A percentile compares a stretch with the other conserved stretches of the same genome.
Conservation (phyloP, 2,113 vertebrate genomes). For the Pteropus alecto region DNA sequence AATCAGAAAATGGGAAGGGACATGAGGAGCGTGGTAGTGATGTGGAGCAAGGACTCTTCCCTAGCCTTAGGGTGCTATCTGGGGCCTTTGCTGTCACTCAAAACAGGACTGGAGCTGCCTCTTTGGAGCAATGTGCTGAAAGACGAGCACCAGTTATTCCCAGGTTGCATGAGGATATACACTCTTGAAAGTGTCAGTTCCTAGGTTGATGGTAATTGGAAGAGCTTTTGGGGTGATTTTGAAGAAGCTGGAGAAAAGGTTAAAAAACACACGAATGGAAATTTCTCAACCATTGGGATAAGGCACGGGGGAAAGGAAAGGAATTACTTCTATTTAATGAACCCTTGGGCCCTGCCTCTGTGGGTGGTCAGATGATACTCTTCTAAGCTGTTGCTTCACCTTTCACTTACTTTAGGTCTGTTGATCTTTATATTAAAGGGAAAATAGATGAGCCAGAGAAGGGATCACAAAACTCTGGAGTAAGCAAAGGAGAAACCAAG, state of each 20-base stretch:
- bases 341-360: not conserved
- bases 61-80: too few species aligned
- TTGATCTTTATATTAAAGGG: not conserved
- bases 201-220: conserved; percentile 67
- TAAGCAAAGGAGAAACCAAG: not conserved
- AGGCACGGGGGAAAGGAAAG: not conserved
- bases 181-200: conserved; percentile 32
- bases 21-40: not conserved
- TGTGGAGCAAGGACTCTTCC: not conserved
- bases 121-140: not conserved
- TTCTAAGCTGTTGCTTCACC: not conserved
- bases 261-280: not conserved
- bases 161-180: not conserved
- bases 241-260: not conserved
- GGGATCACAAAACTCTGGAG: not conserved
- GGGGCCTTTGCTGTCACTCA: not conserved
- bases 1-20: not conserved
- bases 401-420: not conserved
- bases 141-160: not conserved
- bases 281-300: not conserved
- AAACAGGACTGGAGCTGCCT: not conserved
- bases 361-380: not conserved
- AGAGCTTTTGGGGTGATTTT: conserved; percentile 11
- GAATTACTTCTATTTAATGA: not conserved
- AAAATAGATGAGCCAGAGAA: not conserved